These are phyloP conservation scores for Pluvialis apricaria DNA, from an alignment of 2,113 vertebrate genomes.

Conservation along the genomic window DNA sequence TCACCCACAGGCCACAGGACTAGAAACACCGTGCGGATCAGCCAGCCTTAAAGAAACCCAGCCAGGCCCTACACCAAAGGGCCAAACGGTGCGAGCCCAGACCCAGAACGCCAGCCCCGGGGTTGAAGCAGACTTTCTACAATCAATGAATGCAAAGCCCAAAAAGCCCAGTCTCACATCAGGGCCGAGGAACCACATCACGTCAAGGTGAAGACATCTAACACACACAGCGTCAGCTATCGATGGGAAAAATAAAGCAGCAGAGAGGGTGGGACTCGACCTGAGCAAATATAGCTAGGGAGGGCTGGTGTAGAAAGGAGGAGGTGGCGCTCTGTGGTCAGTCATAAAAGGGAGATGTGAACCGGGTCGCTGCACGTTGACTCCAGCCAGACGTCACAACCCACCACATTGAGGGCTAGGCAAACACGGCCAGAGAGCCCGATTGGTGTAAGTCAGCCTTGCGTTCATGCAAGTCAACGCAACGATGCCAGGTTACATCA, in stretches of 20 bases:
- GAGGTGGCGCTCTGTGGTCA: background rate
- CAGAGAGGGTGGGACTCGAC: background rate
- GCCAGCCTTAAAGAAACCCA: background rate
- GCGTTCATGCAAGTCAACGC: background rate
- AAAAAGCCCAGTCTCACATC: background rate
- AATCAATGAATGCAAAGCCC: background rate
- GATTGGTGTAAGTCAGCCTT: background rate
- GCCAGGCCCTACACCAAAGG: background rate
- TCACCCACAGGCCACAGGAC: background rate
- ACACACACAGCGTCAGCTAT: background rate
- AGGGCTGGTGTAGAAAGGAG: background rate
- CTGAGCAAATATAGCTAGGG: slow-evolving; percentile 36
- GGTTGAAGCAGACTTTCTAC: background rate
- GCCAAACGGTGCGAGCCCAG: background rate
- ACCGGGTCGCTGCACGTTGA: background rate
- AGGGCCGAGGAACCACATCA: background rate
- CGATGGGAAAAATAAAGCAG: background rate
- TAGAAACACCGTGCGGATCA: background rate
- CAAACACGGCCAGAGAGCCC: background rate
- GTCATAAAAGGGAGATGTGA: background rate
- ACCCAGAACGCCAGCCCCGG: background rate
- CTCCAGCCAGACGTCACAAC: background rate
- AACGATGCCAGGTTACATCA: background rate
- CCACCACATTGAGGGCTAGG: background rate
- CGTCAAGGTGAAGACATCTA: background rate